A percentile compares a stretch with the other conserved stretches of the same genome.
Evolutionary conservation across 2,888 invertebrate species (phyloP).

Genomic region (Nemoura dubitans): DNA sequence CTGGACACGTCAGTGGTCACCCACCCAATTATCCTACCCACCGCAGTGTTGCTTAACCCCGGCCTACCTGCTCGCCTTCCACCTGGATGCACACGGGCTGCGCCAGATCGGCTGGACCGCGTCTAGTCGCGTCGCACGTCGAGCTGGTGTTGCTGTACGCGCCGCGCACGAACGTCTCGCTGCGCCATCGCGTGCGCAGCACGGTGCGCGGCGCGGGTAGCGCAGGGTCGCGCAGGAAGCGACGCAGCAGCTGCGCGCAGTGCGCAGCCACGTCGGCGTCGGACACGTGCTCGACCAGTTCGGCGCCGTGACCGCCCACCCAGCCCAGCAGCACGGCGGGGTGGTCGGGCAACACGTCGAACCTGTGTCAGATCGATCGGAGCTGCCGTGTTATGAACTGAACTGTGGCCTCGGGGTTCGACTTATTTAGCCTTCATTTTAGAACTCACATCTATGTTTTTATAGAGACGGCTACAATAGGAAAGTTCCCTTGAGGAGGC

Average conservation of each 20-base stretch:
- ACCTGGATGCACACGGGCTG: conserved; percentile 59
- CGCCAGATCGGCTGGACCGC: conserved; percentile 59
- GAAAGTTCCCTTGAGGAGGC: too few relatives aligned
- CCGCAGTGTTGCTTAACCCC: too few relatives aligned
- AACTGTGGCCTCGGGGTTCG: too few relatives aligned
- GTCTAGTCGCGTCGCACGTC: conserved; percentile 61
- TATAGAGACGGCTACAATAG: too few relatives aligned
- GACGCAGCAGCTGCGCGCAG: conserved; percentile 64
- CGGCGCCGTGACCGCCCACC: conserved; percentile 71
- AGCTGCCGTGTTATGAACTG: too few relatives aligned
- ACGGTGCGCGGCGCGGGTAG: conserved; percentile 63
- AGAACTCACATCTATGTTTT: too few relatives aligned
- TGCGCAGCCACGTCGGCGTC: conserved; percentile 64
- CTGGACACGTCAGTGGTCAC: too few relatives aligned
- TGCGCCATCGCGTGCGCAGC: conserved; percentile 66
- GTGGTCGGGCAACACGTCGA: conserved; percentile 67
- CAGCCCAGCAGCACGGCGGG: conserved; percentile 68
- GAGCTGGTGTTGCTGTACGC: conserved; percentile 68
- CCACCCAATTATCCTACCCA: too few relatives aligned
- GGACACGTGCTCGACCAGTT: conserved; percentile 64
- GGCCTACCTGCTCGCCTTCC: background rate
- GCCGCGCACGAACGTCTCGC: conserved; percentile 66
- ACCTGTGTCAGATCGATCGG: conserved; percentile 53
- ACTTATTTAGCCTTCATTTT: too few relatives aligned
- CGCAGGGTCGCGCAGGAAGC: conserved; percentile 61